These are phyloP conservation scores for Temnothorax curvispinosus DNA, from an alignment of 1,140 invertebrate species.

Conservation along the genomic window DNA sequence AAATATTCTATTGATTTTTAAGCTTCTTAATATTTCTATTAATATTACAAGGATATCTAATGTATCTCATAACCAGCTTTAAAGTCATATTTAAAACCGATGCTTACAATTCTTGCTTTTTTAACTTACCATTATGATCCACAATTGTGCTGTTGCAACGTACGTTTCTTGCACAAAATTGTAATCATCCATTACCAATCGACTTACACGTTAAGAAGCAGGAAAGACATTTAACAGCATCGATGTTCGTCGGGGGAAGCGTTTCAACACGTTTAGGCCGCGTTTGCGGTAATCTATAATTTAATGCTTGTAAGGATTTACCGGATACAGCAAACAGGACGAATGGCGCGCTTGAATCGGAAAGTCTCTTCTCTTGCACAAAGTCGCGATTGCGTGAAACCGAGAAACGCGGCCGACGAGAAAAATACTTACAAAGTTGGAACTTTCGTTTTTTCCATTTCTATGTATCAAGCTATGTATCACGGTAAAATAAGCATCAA, in stretches of 20 bases:
- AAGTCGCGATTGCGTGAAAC: not conserved
- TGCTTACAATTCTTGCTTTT: slow-evolving; percentile 2
- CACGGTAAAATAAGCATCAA: not conserved
- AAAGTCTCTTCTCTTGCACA: slow-evolving; percentile 27
- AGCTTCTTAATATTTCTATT: too few relatives aligned
- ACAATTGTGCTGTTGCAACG: slow-evolving; percentile 53
- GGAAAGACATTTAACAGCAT: not conserved
- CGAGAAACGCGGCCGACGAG: slow-evolving; percentile 8
- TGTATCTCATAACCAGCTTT: not conserved
- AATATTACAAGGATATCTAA: not conserved
- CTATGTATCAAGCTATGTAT: not conserved
- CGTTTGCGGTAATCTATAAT: slow-evolving; percentile 24
- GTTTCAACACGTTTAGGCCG: slow-evolving; percentile 18
- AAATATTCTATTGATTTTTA: not conserved
- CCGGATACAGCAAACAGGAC: slow-evolving; percentile 15
- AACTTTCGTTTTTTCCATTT: not conserved
- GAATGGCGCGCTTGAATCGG: slow-evolving; percentile 7
- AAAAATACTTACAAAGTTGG: not conserved
- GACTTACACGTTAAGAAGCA: slow-evolving; percentile 16
- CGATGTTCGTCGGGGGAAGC: not conserved
- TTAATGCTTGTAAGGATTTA: slow-evolving; percentile 2
- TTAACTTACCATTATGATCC: not conserved
- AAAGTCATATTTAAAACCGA: not conserved
- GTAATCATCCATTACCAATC: slow-evolving; percentile 48
- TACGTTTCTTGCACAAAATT: slow-evolving; percentile 53